Evolutionary conservation across 2,888 invertebrate genomes (phyloP), one percentile per base, ranked within the genome.

Genomic region (Tuta absoluta): DNA sequence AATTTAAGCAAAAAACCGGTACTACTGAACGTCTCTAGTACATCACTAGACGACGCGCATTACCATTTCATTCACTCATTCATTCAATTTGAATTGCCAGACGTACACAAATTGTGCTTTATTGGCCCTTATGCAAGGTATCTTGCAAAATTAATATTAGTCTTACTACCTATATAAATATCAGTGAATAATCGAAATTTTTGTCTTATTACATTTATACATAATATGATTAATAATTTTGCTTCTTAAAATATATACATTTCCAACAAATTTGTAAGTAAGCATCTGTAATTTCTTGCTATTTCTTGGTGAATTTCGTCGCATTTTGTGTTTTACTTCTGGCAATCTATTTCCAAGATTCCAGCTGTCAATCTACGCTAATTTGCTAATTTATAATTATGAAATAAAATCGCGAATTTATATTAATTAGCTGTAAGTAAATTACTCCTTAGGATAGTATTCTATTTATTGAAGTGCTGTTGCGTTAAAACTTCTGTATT

Each of bases 41-140:
- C 71, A 71, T 53, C 71, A 73, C 69, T 69, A 70, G 21, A 66
- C 72, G 75, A 75, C 75, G 75, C 75, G 75, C 74, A 69, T 56
- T 24, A 69, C 23, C 53, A 14, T 53, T 53, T 17, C 56, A 17
- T 56, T 62, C 62, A 67, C 63, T 49, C 37, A 59, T 21, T 59
- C 41, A 10, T 23, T 60, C 60, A 5, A 17, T 14, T 41, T 41
- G 41, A 41, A 8, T 41, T 41, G 41, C 41, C 41, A 41, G 41
- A 41, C 41, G n/a, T 3, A 14, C n/a, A 41, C 11, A 11, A 41
- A 41, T 41, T 41, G 2, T 7, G 2, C 14, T 41, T n/a, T 41
- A 14, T 41, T n/a, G 11, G 14, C 14, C 1, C 14, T 41, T 14
- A 41, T 41, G 14, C 1, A 14, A 8, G n/a, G 41, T 8, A 14